Evolutionary conservation across 35 echinoderm and acorn worm species (phyloP).

Genomic region (Apostichopus japonicus): DNA sequence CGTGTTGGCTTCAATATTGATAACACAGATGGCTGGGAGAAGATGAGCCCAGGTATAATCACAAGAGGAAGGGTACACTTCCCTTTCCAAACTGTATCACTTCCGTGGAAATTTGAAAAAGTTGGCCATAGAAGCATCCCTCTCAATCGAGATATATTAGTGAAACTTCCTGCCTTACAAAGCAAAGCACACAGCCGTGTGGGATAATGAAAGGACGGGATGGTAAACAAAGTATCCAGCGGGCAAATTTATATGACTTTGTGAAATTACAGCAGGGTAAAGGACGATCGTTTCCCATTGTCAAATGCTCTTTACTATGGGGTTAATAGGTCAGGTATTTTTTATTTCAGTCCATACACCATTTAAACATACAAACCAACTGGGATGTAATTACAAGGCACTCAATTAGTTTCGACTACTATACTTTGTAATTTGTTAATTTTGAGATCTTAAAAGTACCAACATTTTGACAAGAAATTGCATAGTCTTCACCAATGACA

Average conservation of each 20-base stretch:
- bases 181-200: neutral
- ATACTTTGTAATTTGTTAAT: no score
- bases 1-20: neutral
- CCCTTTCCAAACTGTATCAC: constrained; percentile 11
- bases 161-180: constrained; percentile 5
- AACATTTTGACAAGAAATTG: no score
- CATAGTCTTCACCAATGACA: no score
- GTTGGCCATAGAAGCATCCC: neutral
- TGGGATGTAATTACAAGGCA: no score
- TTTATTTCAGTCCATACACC: no score
- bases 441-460: no score
- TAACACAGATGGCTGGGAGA: neutral
- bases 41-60: neutral
- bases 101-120: neutral
- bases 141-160: neutral
- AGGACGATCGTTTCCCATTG: neutral
- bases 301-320: neutral
- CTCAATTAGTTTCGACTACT: no score
- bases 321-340: no score
- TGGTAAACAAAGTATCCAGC: neutral
- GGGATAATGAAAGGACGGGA: neutral
- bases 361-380: no score
- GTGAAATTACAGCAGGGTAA: neutral
- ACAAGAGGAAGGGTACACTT: neutral
- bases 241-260: neutral